phyloP scores from a whole-genome alignment of 1,140 invertebrate genomes.

The Lanistes nyassanus region DNA sequence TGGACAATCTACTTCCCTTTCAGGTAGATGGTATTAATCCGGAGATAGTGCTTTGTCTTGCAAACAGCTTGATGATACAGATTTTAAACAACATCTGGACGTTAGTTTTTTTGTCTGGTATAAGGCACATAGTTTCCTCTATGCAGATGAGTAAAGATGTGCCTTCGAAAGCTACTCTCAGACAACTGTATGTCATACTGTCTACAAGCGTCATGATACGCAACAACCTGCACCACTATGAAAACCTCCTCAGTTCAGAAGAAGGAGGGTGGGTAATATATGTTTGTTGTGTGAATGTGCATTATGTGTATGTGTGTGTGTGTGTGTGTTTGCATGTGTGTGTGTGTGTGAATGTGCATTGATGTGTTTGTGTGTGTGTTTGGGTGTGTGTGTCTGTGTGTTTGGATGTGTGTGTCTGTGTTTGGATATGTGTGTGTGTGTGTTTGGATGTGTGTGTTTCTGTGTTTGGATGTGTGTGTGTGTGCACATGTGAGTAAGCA shows the following conservation, averaged over 20 bases:
- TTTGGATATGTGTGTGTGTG: too few species aligned
- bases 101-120: too few species aligned
- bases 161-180: slow-evolving; percentile 48
- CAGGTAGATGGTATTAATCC: too few species aligned
- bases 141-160: slow-evolving; percentile 51
- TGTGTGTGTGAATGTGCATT: slow-evolving; percentile 13
- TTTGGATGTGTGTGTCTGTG: too few species aligned
- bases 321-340: slow-evolving; percentile 10
- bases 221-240: slow-evolving; percentile 55
- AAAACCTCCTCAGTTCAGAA: slow-evolving; percentile 50
- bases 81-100: too few species aligned
- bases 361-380: too few species aligned
- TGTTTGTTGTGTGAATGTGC: neutral
- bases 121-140: neutral
- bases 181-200: slow-evolving; percentile 50
- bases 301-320: neutral
- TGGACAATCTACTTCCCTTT: too few species aligned
- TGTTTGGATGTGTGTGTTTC: too few species aligned
- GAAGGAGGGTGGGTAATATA: slow-evolving; percentile 45
- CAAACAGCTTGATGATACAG: too few species aligned
- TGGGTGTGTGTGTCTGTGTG: too few species aligned
- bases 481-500: neutral
- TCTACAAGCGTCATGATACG: slow-evolving; percentile 56
- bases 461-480: neutral
- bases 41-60: too few species aligned